phyloP scores from a whole-genome alignment of 2,113 vertebrate species.

The Alces alces region DNA sequence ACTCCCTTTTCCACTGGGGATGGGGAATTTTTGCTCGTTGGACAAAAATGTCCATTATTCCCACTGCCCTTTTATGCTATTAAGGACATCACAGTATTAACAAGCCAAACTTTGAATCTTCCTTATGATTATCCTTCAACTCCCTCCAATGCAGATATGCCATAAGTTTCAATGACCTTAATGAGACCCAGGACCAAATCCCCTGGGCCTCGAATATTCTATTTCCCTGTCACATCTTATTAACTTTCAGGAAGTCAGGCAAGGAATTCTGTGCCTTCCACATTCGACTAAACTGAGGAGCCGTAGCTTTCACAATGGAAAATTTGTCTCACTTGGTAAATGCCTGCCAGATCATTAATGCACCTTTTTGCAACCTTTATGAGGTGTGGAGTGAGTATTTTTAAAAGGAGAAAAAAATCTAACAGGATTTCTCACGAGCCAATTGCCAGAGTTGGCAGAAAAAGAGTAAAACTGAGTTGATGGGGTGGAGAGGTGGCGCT shows the following conservation, averaged over 20 bases:
- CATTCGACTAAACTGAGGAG: background rate
- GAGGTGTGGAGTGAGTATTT: background rate
- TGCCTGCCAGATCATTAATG: background rate
- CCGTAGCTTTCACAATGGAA: background rate
- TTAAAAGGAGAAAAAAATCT: background rate
- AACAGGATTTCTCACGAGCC: background rate
- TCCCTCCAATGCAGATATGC: background rate
- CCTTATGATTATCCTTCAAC: background rate
- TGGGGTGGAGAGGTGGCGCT: background rate
- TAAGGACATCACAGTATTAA: background rate
- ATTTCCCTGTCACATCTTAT: background rate
- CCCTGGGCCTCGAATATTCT: background rate
- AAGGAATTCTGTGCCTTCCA: background rate
- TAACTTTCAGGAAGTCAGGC: background rate
- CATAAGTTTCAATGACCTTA: background rate
- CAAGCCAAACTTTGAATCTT: background rate
- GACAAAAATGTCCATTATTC: background rate
- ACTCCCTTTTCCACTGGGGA: background rate
- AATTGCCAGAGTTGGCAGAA: background rate
- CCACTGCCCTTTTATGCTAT: background rate
- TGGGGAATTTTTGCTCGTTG: background rate
- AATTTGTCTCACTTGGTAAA: conserved; percentile 14
- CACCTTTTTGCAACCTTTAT: conserved; percentile 31
- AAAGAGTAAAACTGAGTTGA: background rate
- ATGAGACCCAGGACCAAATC: background rate